Conservation (phyloP, 1,140 invertebrate genomes). For the Meloidogyne exigua region DNA sequence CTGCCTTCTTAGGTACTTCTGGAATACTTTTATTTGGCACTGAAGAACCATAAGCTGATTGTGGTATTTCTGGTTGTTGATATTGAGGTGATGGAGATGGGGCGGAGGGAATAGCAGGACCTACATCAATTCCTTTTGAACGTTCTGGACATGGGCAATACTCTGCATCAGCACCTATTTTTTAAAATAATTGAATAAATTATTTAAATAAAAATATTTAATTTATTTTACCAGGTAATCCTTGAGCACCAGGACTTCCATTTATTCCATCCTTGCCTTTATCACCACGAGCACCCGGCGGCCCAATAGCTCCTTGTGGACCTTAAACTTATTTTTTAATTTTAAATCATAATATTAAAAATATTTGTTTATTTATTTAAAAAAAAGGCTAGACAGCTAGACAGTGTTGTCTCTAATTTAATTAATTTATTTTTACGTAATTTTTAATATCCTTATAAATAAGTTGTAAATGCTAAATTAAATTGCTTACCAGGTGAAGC, state of each 20-base stretch:
- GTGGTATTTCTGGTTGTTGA: background rate
- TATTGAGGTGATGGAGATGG: background rate
- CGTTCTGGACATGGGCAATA: slow-evolving; percentile 40
- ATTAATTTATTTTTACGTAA: too few species aligned
- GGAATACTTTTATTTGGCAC: background rate
- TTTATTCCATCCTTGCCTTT: slow-evolving; percentile 25
- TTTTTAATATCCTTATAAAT: too few species aligned
- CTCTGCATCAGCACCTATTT: slow-evolving; percentile 36
- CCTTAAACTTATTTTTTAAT: slow-evolving; percentile 10
- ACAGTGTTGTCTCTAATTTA: too few species aligned
- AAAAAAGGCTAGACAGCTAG: too few species aligned
- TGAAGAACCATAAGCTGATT: background rate
- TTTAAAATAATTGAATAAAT: background rate
- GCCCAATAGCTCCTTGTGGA: slow-evolving; percentile 27
- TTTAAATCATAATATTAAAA: background rate
- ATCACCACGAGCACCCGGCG: slow-evolving; percentile 24
- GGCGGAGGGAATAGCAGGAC: background rate
- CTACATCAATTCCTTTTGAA: background rate
- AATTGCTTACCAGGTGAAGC: slow-evolving; percentile 36
- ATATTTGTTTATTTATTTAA: too few species aligned
- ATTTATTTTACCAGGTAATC: slow-evolving; percentile 22
- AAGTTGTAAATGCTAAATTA: too few species aligned
- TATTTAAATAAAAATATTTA: too few species aligned
- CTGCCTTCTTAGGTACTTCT: background rate
- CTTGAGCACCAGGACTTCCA: slow-evolving; percentile 33